Evolutionary conservation across 2,797 vertebrate genomes (phyloP).

Genomic region (Uromys caudimaculatus): DNA sequence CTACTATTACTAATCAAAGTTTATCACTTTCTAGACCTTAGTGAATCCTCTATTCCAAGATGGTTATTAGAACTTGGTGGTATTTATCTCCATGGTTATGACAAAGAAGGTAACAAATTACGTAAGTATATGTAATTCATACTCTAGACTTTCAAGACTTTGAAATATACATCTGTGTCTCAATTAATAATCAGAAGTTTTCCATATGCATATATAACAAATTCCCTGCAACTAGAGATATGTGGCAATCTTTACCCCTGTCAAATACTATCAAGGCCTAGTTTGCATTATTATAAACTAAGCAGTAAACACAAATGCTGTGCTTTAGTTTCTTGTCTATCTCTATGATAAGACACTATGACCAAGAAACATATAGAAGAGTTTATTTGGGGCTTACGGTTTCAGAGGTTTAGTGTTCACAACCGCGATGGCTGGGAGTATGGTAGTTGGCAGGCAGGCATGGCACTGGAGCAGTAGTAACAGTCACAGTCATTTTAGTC

Average conservation of each 20-base stretch:
- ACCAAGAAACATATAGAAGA: background rate
- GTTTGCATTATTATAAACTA: slow-evolving; percentile 10
- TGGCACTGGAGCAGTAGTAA: background rate
- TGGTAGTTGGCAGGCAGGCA: background rate
- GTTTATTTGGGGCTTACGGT: background rate
- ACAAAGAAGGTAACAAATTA: slow-evolving; percentile 98
- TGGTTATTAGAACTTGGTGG: slow-evolving; percentile 95
- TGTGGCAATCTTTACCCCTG: background rate
- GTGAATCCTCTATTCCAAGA: slow-evolving; percentile 93
- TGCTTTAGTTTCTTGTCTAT: background rate
- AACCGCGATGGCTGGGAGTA: background rate
- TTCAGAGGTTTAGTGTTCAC: background rate
- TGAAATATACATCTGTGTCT: background rate
- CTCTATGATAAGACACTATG: background rate
- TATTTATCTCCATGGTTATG: slow-evolving; percentile 96
- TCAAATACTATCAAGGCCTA: background rate
- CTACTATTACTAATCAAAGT: slow-evolving; percentile 49
- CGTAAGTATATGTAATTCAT: slow-evolving; percentile 89
- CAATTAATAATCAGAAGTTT: slow-evolving; percentile 26
- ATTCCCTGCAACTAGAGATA: background rate
- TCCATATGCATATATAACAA: background rate
- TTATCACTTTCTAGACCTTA: slow-evolving; percentile 91
- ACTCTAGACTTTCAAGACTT: background rate
- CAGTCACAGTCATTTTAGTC: background rate
- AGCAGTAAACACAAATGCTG: background rate